Base-by-base conservation (phyloP, 2,888 invertebrate genomes). In the Eucera pruinosa region DNA sequence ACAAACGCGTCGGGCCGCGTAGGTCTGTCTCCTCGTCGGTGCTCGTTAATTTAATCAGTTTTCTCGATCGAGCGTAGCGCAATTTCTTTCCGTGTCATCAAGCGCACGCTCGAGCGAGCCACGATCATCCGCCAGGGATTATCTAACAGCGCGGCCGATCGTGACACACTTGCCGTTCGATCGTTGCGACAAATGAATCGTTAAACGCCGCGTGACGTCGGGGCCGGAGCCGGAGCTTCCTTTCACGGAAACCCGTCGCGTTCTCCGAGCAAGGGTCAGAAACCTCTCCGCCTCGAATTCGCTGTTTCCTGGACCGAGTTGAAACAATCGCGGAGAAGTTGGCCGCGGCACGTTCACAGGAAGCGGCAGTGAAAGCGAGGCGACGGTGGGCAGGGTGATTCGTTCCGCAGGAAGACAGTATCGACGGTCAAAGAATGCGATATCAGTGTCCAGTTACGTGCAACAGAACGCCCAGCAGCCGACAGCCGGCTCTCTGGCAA, bases 321-420 rank as follows among this genome's bases (percentile, higher is more conserved):
- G 23, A 43, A 27, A 74, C 64, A 78, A 67, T 78, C 48, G 48
- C 33, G 33, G 3, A 11, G 54, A 23, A 45, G 47, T 41, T 47
- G 20, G 48, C 13, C 30, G 45, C 2, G 5, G 36, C 6, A 7
- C 20, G 18, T 7, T 48, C 66, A 5, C 18, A 39, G 45, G 62
- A 73, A 67, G 48, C 43, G 82, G 77, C 67, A 86, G 89, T 88
- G 90, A 90, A 90, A 90, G 89, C 87, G 90, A 90, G 90, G 89
- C 87, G 80, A 70, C 68, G 48, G 47, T 57, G n/a, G 64, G 52
- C 43, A 41, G 50, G 60, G 64, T 41, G 72, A 74, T 71, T 54
- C 74, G 66, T 77, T 78, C 67, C 70, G 54, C 61, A 47, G 67
- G 64, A 71, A 72, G 67, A 75, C 67, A 41, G 58, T 58, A 67